Evolutionary conservation across 2,888 invertebrate species (phyloP).

Genomic region (Dinocampus coccinellae): DNA sequence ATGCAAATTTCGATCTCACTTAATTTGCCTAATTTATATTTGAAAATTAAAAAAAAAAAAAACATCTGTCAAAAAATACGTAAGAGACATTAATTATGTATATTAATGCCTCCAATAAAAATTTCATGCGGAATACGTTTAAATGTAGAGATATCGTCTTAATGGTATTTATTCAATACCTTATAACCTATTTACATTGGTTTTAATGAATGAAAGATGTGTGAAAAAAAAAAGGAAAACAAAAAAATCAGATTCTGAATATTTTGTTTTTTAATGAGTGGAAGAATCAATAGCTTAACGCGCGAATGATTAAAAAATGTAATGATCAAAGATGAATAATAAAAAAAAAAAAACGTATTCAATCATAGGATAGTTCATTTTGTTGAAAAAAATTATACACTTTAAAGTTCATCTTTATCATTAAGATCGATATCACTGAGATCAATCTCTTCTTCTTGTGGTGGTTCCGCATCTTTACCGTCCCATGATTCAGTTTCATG

Average conservation of each 20-base stretch:
- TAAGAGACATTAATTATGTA: neutral
- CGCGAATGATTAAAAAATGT: neutral
- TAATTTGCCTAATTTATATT: neutral
- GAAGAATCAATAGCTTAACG: neutral
- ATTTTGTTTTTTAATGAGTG: neutral
- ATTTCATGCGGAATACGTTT: neutral
- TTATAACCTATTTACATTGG: neutral
- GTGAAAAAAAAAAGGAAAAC: neutral
- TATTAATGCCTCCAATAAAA: neutral
- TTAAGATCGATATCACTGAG: slow-evolving; percentile 90
- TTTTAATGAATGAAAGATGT: neutral
- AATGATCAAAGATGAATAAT: neutral
- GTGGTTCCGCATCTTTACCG: slow-evolving; percentile 91
- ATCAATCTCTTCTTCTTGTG: slow-evolving; percentile 90
- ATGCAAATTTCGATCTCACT: no score
- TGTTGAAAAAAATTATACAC: neutral
- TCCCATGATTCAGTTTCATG: slow-evolving; percentile 86
- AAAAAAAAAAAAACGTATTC: neutral
- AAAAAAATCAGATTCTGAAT: neutral
- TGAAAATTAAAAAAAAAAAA: neutral
- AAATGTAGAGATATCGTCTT: neutral
- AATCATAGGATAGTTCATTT: slow-evolving; percentile 2
- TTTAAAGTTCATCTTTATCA: slow-evolving; percentile 83
- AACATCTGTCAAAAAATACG: neutral
- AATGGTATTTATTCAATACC: neutral